Conservation (phyloP, 1,140 invertebrate species). For the Pseudobourletiella spinata region DNA sequence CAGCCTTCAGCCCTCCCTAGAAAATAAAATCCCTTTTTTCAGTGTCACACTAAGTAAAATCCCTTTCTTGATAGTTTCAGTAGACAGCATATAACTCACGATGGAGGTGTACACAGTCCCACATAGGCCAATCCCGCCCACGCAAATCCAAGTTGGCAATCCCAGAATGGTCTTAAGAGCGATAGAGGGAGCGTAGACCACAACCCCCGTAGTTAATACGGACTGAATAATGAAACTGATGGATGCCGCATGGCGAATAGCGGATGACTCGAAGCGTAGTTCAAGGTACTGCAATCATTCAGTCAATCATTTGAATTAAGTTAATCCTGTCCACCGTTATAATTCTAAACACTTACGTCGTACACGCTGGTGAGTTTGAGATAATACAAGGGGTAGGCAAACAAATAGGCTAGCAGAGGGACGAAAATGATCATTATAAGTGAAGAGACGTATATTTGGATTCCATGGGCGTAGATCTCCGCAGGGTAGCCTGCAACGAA, state of each 20-base stretch:
- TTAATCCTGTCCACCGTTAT: not conserved
- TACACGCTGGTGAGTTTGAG: conserved; percentile 35
- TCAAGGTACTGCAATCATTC: conserved; percentile 28
- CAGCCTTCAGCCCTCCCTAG: conserved; percentile 45
- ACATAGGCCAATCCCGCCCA: conserved; percentile 21
- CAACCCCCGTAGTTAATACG: conserved; percentile 16
- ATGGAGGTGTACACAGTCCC: conserved; percentile 29
- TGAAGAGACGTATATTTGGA: conserved; percentile 30
- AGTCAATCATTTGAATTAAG: not conserved
- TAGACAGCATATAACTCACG: not conserved
- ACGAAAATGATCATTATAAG: conserved; percentile 23
- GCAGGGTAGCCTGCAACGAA: conserved; percentile 25
- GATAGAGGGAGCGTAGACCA: conserved; percentile 28
- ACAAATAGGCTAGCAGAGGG: conserved; percentile 28
- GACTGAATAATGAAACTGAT: conserved; percentile 29
- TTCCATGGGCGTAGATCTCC: conserved; percentile 32
- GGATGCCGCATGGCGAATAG: conserved; percentile 19
- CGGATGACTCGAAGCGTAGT: conserved; percentile 23
- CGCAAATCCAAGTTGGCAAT: conserved; percentile 26
- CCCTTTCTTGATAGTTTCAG: not conserved
- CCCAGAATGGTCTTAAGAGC: conserved; percentile 35
- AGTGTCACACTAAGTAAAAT: not conserved
- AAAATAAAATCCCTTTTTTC: not conserved
- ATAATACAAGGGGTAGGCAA: conserved; percentile 33
- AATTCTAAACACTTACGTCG: conserved; percentile 17